Evolutionary conservation across 2,888 invertebrate species (phyloP).

Genomic region (Dichetophora obliterata): DNA sequence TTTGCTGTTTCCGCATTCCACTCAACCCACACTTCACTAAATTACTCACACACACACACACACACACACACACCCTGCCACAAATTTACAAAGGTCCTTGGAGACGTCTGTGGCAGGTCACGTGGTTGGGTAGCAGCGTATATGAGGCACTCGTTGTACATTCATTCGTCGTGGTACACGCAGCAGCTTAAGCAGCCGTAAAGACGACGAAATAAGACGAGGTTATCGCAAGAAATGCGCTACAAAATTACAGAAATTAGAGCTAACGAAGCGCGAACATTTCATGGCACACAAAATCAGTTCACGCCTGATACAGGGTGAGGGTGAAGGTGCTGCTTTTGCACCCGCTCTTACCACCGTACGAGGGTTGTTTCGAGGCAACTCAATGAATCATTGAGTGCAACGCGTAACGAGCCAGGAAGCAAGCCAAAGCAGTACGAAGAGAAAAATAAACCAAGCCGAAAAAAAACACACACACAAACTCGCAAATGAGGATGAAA

Average conservation of each 20-base stretch:
- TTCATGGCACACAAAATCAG: slow-evolving; percentile 41
- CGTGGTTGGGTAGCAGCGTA: slow-evolving; percentile 4
- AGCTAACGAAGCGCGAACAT: slow-evolving; percentile 65
- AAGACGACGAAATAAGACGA: slow-evolving; percentile 17
- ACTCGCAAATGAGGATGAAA: slow-evolving; percentile 52
- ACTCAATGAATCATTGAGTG: slow-evolving; percentile 6
- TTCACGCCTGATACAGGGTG: background rate
- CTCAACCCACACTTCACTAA: too few species aligned
- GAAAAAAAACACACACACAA: background rate
- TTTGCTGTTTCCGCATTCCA: background rate
- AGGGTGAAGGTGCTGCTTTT: background rate
- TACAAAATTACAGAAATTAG: slow-evolving; percentile 60
- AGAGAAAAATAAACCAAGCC: background rate
- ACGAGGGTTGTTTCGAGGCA: background rate
- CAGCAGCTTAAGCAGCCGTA: slow-evolving; percentile 8
- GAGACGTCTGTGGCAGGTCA: slow-evolving; percentile 1
- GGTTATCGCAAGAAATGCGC: slow-evolving; percentile 19
- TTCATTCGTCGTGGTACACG: background rate
- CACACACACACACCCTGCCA: too few species aligned
- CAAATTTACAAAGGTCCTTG: background rate
- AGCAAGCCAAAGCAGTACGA: background rate
- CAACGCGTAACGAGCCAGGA: background rate
- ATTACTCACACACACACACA: background rate
- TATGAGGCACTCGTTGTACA: background rate
- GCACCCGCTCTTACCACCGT: background rate